These are phyloP conservation scores for Salvelinus namaycush DNA, from an alignment of 2,113 vertebrate genomes.

Conservation along the genomic window DNA sequence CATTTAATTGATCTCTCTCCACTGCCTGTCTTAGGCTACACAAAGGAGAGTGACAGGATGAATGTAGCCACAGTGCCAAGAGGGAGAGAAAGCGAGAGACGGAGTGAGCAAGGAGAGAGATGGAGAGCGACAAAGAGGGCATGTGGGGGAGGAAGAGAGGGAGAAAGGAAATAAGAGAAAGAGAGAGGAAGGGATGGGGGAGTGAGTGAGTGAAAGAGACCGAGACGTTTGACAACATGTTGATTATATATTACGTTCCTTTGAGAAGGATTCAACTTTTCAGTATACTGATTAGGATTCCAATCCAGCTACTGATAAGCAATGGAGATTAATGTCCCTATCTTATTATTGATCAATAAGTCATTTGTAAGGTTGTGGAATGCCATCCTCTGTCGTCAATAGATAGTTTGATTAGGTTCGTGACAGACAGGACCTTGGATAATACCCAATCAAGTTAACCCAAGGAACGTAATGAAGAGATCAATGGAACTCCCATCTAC, in stretches of 20 bases:
- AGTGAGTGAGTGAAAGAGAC: not conserved
- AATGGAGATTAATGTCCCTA: not conserved
- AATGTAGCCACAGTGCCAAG: no score
- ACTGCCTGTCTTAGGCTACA: no score
- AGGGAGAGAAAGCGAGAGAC: no score
- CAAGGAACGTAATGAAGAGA: constrained; percentile 14
- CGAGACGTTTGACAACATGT: not conserved
- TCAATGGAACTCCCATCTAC: not conserved
- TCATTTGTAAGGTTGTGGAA: constrained; percentile 16
- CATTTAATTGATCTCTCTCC: not conserved
- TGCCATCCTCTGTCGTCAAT: constrained; percentile 10
- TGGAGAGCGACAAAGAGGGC: not conserved
- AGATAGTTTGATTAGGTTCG: not conserved
- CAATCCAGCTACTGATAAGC: not conserved
- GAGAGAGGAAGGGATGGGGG: no score
- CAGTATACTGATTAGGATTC: not conserved
- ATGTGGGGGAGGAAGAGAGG: constrained; percentile 6
- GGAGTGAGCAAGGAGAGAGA: no score
- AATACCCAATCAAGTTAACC: constrained; percentile 37
- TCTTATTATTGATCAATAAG: constrained; percentile 13
- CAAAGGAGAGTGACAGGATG: not conserved
- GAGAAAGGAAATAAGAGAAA: not conserved
- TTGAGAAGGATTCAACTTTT: no score
- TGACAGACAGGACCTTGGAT: not conserved
- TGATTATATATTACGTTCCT: not conserved